Base-by-base conservation (phyloP, 2,113 vertebrate genomes). In the Coryphaenoides rupestris region DNA sequence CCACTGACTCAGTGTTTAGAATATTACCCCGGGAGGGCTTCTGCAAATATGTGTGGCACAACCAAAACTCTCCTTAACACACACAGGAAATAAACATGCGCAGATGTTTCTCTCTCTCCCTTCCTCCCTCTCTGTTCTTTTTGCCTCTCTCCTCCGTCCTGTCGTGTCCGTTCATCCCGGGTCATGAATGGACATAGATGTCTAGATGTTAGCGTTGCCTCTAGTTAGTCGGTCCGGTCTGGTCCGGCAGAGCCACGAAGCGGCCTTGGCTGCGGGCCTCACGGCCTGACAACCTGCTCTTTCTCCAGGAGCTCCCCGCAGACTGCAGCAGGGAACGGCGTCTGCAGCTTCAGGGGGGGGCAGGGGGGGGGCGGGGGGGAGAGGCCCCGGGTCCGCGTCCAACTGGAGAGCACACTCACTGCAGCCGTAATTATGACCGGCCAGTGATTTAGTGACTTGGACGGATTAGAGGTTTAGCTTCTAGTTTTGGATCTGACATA, bases 1-100 rank as follows among this genome's bases (percentile, higher is more conserved):
- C 72, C 73, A 79, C 80, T 40, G 33, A 70, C 81, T 74, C 75
- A 79, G 88, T 80, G 81, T 88, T 89, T 83, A 89, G 68, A 88
- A 84, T 79, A 87, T 89, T 82, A 86, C 63, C 69, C 52, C 0
- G 46, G 74, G 55, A 74, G 55, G 47, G 56, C 84, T 67, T 73
- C 9, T 5, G 54, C 23, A 69, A 74, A 72, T 81, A 74, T 62
- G 52, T 23, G 17, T 62, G 52, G 55, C 19, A 56, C 19, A 28
- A n/a, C 5, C 21, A n/a, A 21, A 57, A 15, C 15, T 21, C 15
- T 21, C 23, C 14, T 19, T 9, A 40, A 40, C 33, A 12, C 33
- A 12, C 33, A 40, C 33, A 40, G 33, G 33, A 40, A 40, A 40
- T 40, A 9, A 40, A 40, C 33, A 40, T 33, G 7, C 33, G 9